Conservation (phyloP, 1,140 invertebrate species). For the Trichomalopsis sarcophagae region DNA sequence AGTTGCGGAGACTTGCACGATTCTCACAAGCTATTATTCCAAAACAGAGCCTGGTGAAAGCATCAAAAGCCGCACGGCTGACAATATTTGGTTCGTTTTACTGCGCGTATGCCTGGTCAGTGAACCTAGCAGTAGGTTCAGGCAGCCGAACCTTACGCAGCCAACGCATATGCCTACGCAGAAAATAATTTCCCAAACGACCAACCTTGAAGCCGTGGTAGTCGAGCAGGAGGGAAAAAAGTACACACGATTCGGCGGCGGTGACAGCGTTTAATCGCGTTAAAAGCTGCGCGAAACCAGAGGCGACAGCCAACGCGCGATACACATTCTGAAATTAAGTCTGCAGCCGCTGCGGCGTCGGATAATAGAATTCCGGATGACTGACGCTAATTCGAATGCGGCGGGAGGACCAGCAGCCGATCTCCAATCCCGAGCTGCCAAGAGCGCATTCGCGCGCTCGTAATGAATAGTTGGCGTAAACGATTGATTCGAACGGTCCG, state of each 20-base stretch:
- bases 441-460: conserved; percentile 28
- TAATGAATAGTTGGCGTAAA: conserved; percentile 55
- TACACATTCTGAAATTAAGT: conserved; percentile 1
- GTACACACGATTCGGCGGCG: not conserved
- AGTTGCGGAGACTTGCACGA: too few species aligned
- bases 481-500: conserved; percentile 59
- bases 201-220: not conserved
- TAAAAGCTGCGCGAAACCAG: not conserved
- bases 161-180: too few species aligned
- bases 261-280: conserved; percentile 8
- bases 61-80: not conserved
- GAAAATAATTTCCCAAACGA: not conserved
- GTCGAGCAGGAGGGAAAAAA: not conserved
- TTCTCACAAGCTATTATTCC: too few species aligned
- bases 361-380: conserved; percentile 57
- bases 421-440: conserved; percentile 46
- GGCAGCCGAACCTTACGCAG: too few species aligned
- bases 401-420: not conserved
- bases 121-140: too few species aligned
- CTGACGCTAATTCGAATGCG: conserved; percentile 57
- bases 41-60: too few species aligned
- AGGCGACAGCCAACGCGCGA: not conserved
- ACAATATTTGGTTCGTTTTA: too few species aligned
- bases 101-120: too few species aligned
- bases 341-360: not conserved